Evolutionary conservation across 2,888 invertebrate species (phyloP).

Genomic region (Oscheius sp.): DNA sequence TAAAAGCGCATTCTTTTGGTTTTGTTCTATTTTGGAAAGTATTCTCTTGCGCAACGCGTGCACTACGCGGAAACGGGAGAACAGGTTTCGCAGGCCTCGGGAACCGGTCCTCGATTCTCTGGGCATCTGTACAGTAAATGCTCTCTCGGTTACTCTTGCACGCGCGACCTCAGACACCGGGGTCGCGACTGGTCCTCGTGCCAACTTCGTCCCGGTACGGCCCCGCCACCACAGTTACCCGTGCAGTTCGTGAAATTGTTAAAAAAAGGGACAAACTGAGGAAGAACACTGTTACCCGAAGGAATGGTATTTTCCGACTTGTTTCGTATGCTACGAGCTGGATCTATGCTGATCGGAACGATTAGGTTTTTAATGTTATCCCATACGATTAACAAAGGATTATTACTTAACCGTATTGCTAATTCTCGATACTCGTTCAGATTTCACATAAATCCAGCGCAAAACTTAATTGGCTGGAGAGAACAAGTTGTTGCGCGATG

Average conservation of each 20-base stretch:
- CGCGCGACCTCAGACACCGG: slow-evolving; percentile 30
- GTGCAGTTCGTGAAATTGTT: not conserved
- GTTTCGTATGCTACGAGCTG: too few relatives aligned
- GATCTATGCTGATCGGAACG: too few relatives aligned
- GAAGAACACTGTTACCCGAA: too few relatives aligned
- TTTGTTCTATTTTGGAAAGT: slow-evolving; percentile 23
- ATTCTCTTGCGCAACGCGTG: slow-evolving; percentile 28
- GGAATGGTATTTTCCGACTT: too few relatives aligned
- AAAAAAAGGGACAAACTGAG: slow-evolving; percentile 19
- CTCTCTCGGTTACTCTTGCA: slow-evolving; percentile 24
- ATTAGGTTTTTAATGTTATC: too few relatives aligned
- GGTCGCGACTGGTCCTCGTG: slow-evolving; percentile 33
- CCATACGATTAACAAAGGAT: too few relatives aligned
- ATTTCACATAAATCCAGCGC: not conserved
- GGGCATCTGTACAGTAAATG: not conserved
- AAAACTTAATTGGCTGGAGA: slow-evolving; percentile 12
- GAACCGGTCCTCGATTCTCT: slow-evolving; percentile 21
- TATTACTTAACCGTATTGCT: too few relatives aligned
- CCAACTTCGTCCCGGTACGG: slow-evolving; percentile 30
- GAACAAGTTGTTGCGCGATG: slow-evolving; percentile 22
- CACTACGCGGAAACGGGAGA: slow-evolving; percentile 25
- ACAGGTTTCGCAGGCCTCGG: slow-evolving; percentile 20
- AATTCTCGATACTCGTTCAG: not conserved
- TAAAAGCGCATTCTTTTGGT: not conserved
- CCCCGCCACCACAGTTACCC: slow-evolving; percentile 20